Percentiles rank a stretch among this genome's conserved stretches.
Conservation (phyloP, 2,113 vertebrate species). For the Recurvirostra avosetta region DNA sequence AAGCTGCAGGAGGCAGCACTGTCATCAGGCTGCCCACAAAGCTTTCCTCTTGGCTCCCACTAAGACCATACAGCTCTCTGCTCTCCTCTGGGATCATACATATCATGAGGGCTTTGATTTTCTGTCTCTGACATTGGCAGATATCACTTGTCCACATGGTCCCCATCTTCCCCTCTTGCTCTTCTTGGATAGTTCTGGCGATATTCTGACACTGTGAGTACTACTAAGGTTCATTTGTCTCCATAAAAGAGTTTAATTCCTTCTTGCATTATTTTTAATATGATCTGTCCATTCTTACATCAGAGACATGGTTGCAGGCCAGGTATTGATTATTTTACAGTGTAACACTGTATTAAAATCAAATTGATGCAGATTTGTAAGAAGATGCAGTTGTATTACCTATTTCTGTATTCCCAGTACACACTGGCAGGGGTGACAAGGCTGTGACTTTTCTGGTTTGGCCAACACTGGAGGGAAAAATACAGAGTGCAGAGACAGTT, state of each 20-base stretch:
- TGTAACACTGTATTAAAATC: not conserved
- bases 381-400: not conserved
- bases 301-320: not conserved
- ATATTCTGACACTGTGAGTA: not conserved
- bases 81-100: not conserved
- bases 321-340: not conserved
- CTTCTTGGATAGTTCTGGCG: not conserved
- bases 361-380: not conserved
- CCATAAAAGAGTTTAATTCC: not conserved
- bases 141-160: not conserved
- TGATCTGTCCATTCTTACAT: not conserved
- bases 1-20: rapidly evolving
- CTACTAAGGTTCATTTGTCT: not conserved
- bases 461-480: not conserved
- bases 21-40: not conserved
- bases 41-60: not conserved
- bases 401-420: not conserved
- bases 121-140: not conserved
- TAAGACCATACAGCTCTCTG: not conserved
- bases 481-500: not conserved
- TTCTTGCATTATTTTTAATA: not conserved
- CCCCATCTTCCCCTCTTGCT: not conserved
- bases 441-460: not conserved
- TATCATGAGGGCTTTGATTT: not conserved
- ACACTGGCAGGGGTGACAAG: not conserved